phyloP scores from a whole-genome alignment of 2,797 vertebrate species.

The Falco columbarius region DNA sequence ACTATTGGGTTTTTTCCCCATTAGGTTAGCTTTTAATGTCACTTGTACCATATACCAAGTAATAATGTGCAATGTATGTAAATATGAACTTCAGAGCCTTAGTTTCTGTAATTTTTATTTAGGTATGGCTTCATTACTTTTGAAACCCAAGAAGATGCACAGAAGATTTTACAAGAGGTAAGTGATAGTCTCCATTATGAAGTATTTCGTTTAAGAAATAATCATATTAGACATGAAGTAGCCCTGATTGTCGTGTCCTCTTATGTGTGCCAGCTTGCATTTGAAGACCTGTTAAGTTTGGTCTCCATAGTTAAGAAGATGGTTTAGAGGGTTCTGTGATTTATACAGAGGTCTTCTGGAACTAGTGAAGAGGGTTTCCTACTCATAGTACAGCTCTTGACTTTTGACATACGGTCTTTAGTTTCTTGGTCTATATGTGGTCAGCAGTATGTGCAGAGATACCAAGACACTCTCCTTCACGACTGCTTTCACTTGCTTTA shows the following conservation, averaged over 20 bases:
- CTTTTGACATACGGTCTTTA: not conserved
- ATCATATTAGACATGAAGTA: not conserved
- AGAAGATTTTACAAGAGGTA: conserved; percentile 85
- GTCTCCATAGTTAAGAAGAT: not conserved
- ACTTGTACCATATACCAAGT: not conserved
- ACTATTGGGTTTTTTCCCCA: fast-evolving
- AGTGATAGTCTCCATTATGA: not conserved
- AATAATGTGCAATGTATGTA: not conserved
- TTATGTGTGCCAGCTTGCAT: not conserved
- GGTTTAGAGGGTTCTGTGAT: not conserved
- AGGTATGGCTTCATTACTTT: conserved; percentile 93
- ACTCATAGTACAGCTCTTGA: not conserved
- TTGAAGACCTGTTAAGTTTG: not conserved
- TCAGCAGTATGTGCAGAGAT: not conserved
- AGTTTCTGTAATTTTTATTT: conserved; percentile 41
- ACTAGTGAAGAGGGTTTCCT: not conserved
- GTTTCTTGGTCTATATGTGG: not conserved
- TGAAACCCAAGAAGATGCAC: conserved; percentile 85
- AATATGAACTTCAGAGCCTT: not conserved
- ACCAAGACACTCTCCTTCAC: not conserved
- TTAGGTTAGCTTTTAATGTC: not conserved
- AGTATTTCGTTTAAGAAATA: too few species aligned
- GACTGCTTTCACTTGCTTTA: not conserved
- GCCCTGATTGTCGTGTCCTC: not conserved
- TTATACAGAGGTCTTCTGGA: not conserved